Evolutionary conservation across 1,140 invertebrate genomes (phyloP).

Genomic region (Popillia japonica): DNA sequence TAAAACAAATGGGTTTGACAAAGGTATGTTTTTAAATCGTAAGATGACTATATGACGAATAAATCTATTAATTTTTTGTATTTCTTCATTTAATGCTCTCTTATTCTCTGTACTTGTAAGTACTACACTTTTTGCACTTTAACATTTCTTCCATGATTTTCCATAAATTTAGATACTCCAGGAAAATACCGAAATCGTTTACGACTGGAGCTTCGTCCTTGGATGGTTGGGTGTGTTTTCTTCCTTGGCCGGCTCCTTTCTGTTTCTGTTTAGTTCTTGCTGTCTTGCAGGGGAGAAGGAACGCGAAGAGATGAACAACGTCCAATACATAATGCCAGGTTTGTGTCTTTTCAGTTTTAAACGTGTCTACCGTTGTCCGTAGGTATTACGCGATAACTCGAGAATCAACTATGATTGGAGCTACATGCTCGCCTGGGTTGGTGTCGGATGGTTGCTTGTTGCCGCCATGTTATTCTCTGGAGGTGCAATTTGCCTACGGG

Average conservation of each 20-base stretch:
- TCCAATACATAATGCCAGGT: constrained; percentile 91
- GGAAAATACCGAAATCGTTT: constrained; percentile 73
- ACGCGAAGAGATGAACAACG: constrained; percentile 74
- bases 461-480: constrained; percentile 91
- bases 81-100: too few species aligned
- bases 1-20: too few species aligned
- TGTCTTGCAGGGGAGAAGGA: constrained; percentile 78
- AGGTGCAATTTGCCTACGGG: constrained; percentile 89
- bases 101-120: background rate
- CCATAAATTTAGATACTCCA: constrained; percentile 69
- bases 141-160: constrained; percentile 22
- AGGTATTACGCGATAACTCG: constrained; percentile 88
- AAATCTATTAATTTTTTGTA: too few species aligned
- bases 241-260: constrained; percentile 75
- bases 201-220: constrained; percentile 87
- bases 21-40: too few species aligned
- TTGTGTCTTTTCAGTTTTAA: constrained; percentile 52
- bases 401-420: constrained; percentile 93
- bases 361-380: constrained; percentile 52
- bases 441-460: constrained; percentile 86
- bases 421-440: constrained; percentile 94
- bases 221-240: constrained; percentile 83
- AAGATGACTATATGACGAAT: too few species aligned
- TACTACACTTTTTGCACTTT: background rate
- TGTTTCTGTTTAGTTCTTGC: constrained; percentile 82